Conservation (phyloP, 2,113 vertebrate genomes). For the Corydoras sp. region DNA sequence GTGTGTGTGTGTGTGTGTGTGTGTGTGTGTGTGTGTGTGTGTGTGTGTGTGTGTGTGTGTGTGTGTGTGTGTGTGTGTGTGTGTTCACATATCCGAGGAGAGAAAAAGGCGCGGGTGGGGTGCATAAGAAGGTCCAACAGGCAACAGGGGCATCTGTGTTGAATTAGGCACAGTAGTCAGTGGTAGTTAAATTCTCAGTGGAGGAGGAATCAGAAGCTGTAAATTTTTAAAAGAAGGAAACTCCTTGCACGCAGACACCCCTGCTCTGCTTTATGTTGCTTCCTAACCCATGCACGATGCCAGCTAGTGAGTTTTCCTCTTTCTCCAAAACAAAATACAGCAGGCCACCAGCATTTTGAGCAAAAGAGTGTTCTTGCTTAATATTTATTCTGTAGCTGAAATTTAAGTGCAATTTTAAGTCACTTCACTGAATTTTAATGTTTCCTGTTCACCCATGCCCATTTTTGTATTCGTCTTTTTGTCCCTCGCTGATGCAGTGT, state of each 20-base stretch:
- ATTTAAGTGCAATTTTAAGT: background rate
- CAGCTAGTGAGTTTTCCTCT: constrained; percentile 27
- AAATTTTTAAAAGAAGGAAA: constrained; percentile 73
- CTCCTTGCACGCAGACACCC: constrained; percentile 61
- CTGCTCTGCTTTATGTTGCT: constrained; percentile 6
- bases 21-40: constrained; percentile 21
- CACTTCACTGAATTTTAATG: constrained; percentile 17
- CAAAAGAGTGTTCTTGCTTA: constrained; percentile 40
- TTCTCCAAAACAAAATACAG: background rate
- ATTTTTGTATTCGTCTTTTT: constrained; percentile 24
- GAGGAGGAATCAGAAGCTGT: constrained; percentile 68
- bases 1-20: constrained; percentile 29
- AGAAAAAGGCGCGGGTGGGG: constrained; percentile 16
- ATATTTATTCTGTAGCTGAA: no score
- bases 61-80: constrained; percentile 6
- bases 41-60: constrained; percentile 16
- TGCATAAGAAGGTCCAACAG: constrained; percentile 32
- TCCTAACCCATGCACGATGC: constrained; percentile 24
- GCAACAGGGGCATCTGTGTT: constrained; percentile 61
- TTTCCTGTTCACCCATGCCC: constrained; percentile 15
- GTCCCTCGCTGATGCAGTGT: background rate
- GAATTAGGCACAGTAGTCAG: constrained; percentile 73
- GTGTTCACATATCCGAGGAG: constrained; percentile 34
- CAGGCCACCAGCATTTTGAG: constrained; percentile 21
- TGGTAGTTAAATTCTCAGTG: constrained; percentile 69